Conservation (phyloP, 2,888 invertebrate genomes). For the Atethmia centrago region DNA sequence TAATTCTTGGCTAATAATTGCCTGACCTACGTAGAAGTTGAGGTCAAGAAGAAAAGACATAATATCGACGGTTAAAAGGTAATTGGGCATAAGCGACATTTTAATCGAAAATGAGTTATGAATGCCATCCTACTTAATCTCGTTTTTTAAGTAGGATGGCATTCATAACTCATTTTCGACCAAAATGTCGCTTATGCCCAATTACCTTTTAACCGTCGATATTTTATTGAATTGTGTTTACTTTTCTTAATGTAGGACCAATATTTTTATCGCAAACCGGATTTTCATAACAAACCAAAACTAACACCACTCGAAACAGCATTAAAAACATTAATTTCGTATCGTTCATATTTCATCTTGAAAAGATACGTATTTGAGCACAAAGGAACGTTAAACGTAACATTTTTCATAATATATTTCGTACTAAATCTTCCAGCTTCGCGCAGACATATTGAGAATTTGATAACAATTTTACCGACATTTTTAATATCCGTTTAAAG, state of each 20-base stretch:
- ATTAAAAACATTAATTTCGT: slow-evolving; percentile 26
- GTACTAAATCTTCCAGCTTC: slow-evolving; percentile 39
- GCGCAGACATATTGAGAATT: slow-evolving; percentile 44
- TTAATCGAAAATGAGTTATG: no score
- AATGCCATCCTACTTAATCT: no score
- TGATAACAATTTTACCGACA: slow-evolving; percentile 53
- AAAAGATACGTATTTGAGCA: slow-evolving; percentile 39
- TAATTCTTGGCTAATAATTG: not conserved
- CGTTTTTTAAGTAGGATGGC: no score
- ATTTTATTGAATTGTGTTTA: no score
- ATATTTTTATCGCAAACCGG: no score
- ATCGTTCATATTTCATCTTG: slow-evolving; percentile 22
- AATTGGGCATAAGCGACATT: no score
- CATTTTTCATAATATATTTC: slow-evolving; percentile 52
- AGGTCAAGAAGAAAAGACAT: not conserved
- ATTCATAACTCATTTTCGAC: no score
- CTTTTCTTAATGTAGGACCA: no score
- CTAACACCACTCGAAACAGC: not conserved
- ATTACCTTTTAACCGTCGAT: no score
- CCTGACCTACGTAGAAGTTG: not conserved
- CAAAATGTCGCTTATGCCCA: no score
- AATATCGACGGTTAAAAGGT: no score
- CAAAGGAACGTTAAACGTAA: slow-evolving; percentile 39
- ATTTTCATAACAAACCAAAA: not conserved
- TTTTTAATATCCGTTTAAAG: slow-evolving; percentile 65